These are phyloP conservation scores for Mirounga angustirostris DNA, from an alignment of 2,113 vertebrate genomes.

Conservation along the genomic window DNA sequence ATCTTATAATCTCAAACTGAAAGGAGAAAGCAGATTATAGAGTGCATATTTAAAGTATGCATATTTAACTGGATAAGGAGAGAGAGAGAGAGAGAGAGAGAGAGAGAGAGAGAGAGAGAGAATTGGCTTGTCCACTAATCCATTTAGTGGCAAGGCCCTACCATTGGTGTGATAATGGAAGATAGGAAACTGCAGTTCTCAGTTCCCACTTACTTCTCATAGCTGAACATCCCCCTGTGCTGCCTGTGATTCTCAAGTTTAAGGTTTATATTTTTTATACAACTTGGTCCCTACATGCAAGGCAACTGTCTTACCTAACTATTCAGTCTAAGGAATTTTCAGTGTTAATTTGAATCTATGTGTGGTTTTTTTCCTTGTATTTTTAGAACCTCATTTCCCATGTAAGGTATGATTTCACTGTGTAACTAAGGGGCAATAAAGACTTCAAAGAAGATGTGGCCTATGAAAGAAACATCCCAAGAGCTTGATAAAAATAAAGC, in stretches of 20 bases:
- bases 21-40: background rate
- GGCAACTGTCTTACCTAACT: background rate
- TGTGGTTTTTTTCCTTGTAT: constrained; percentile 18
- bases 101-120: background rate
- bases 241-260: constrained; percentile 7
- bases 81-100: background rate
- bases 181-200: background rate
- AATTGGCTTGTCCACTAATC: background rate
- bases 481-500: background rate
- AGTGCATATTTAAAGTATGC: background rate
- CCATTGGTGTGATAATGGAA: background rate
- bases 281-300: background rate
- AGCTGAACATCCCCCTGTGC: background rate
- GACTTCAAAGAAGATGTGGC: background rate
- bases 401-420: background rate
- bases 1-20: background rate
- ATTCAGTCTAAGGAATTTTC: constrained; percentile 5
- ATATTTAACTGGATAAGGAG: background rate
- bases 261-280: constrained; percentile 13
- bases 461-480: background rate
- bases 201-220: background rate
- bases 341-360: constrained; percentile 12
- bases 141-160: background rate
- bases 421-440: background rate
- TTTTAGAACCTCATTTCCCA: background rate